A percentile compares a stretch with the other conserved stretches of the same genome.
phyloP scores from a whole-genome alignment of 2,888 invertebrate genomes.

The Ametastegia equiseti region DNA sequence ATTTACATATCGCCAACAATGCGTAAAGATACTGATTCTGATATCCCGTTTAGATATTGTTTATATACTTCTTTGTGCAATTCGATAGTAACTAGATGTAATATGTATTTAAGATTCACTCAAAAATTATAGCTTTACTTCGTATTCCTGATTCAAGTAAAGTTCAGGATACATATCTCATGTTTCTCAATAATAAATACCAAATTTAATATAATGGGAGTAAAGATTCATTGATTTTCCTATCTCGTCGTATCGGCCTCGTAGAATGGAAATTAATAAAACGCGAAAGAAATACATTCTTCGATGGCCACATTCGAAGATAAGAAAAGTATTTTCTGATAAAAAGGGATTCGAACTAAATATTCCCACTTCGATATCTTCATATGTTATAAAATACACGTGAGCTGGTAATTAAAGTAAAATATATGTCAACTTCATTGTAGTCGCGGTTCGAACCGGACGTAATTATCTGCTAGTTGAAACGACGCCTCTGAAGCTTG shows the following conservation, averaged over 20 bases:
- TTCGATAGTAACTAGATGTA: neutral
- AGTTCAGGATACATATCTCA: too few species aligned
- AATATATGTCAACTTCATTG: neutral
- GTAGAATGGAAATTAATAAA: too few species aligned
- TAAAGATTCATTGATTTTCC: too few species aligned
- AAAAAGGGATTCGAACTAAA: too few species aligned
- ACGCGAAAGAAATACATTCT: too few species aligned
- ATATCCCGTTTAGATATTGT: neutral
- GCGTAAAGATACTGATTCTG: neutral
- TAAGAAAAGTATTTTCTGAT: too few species aligned
- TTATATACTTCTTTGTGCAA: neutral
- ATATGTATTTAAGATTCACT: neutral
- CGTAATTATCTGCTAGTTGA: constrained; percentile 13
- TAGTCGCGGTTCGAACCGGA: constrained; percentile 11
- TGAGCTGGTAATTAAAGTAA: neutral
- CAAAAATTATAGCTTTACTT: neutral
- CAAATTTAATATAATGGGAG: too few species aligned
- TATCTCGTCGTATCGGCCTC: too few species aligned
- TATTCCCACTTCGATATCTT: neutral
- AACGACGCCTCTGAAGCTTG: constrained; percentile 25
- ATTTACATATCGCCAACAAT: neutral
- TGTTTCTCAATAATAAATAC: neutral
- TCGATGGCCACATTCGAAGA: too few species aligned
- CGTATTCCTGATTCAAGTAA: neutral
- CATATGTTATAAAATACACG: too few species aligned